Conservation (phyloP, 2,888 invertebrate species). For the Galerucella calmariensis region DNA sequence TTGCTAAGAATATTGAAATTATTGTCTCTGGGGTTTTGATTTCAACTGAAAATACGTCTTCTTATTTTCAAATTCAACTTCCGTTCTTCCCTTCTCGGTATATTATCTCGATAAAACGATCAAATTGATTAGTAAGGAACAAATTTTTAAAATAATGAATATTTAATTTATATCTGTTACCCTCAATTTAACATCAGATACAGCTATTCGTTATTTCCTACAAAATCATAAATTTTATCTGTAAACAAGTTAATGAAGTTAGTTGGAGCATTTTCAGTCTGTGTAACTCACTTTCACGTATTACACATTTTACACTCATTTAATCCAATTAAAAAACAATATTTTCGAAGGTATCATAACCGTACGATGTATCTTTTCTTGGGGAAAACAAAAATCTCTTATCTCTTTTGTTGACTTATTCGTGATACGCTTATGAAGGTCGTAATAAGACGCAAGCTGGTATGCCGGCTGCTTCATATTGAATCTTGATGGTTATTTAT, state of each 20-base stretch:
- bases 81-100: too few relatives aligned
- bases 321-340: slow-evolving; percentile 42
- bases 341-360: slow-evolving; percentile 14
- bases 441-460: slow-evolving; percentile 34
- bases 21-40: too few relatives aligned
- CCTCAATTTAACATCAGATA: background rate
- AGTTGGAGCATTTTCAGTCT: slow-evolving; percentile 38
- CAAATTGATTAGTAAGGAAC: background rate
- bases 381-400: too few relatives aligned
- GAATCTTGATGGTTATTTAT: slow-evolving; percentile 56
- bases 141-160: background rate
- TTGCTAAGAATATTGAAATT: background rate
- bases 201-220: slow-evolving; percentile 8
- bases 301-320: slow-evolving; percentile 39
- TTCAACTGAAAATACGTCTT: too few relatives aligned
- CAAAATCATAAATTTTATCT: slow-evolving; percentile 22
- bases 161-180: background rate
- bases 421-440: slow-evolving; percentile 14
- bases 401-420: background rate
- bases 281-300: slow-evolving; percentile 29
- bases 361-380: background rate
- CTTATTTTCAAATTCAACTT: too few relatives aligned
- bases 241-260: slow-evolving; percentile 30
- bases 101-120: too few relatives aligned
- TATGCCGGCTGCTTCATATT: slow-evolving; percentile 48